Evolutionary conservation across 2,113 vertebrate species (phyloP), one percentile per base, ranked within the genome.

Genomic region (Grammomys dolichurus): DNA sequence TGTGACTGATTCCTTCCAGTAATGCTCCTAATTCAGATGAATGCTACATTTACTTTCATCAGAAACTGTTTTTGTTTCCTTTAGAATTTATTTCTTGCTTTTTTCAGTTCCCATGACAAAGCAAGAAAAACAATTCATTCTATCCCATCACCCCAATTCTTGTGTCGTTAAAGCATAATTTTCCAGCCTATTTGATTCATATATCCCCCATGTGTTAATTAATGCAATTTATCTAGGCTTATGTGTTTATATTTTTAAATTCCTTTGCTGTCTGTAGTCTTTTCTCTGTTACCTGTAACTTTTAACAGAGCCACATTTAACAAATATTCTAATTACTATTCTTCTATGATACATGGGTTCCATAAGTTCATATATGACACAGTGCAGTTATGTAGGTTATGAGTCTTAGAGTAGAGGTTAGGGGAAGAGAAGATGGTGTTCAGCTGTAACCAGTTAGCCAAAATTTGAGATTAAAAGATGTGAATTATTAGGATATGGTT

Each of bases 251-350:
- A 88, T 19, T 90, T 87, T 65, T 17, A 46, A 95, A 94, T 82
- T 2, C 2, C 72, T 82, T 73, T 48, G 36, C 93, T 7, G 0
- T 87, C 4, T 80, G n/a, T 85, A 16, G 24, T n/a, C 3, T 78
- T 7, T 90, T 67, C 43, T 26, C 31, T 67, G 43, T 36, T 51
- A 33, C 5, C 46, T 69, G 6, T 69, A 14, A 48, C 26, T 43
- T 10, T 96, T 95, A 77, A 28, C 40, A 87, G 26, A 80, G 16
- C 69, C 7, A 76, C 65, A 73, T 75, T 86, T 91, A 89, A 80
- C 3, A 91, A 89, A 92, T 97, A 54, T 81, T 96, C 26, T 20
- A 65, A 87, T 85, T 95, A 85, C 16, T 97, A 1, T 54, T 77
- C 10, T 80, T 89, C 16, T 81, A 67, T 76, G 77, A 85, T 94